Base-by-base conservation (phyloP, 2,888 invertebrate species). In the Drosophila picticornis region DNA sequence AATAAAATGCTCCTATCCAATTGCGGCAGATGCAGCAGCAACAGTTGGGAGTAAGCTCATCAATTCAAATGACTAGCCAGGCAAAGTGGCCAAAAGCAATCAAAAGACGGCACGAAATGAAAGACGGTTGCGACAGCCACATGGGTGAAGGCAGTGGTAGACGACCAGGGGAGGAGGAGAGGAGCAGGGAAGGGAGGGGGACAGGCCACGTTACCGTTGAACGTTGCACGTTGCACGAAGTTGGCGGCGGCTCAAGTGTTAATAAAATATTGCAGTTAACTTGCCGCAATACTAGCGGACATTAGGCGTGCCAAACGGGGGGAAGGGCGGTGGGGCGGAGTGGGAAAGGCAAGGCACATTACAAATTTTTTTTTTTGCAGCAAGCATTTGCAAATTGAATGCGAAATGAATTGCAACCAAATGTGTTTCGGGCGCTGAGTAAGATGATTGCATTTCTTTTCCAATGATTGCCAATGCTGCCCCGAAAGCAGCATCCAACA, bases 371-470 rank as follows among this genome's bases (percentile, higher is more conserved):
- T 72, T 80, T 40, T 57, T 72, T 80, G 75, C 61, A 69, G 71
- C 75, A 72, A 72, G 61, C 58, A 71, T 68, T 81, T 60, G 57
- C 70, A 70, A 89, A 72, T 77, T 84, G 74, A 73, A 90, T 84
- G 80, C 77, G 75, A 90, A 88, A 80, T 77, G 77, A 85, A 83
- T 86, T 85, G 84, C 85, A 88, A 80, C 72, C 75, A 83, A 84
- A 84, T 88, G 83, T 70, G 69, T 61, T 40, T 64, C 27, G 50
- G 57, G 50, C 32, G 67, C 51, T 80, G 80, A 62, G 80, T 72
- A 90, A 87, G 77, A 77, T 89, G 87, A 90, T 87, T 87, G 88
- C 88, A 87, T 88, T 90, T 87, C 76, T 84, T 89, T 84, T 70
- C 53, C 79, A 89, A 86, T 84, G 73, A 88, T 90, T 90, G 84